Percentiles rank a stretch among this genome's conserved stretches.
phyloP scores from a whole-genome alignment of 1,140 invertebrate species.

The Phthorimaea operculella region DNA sequence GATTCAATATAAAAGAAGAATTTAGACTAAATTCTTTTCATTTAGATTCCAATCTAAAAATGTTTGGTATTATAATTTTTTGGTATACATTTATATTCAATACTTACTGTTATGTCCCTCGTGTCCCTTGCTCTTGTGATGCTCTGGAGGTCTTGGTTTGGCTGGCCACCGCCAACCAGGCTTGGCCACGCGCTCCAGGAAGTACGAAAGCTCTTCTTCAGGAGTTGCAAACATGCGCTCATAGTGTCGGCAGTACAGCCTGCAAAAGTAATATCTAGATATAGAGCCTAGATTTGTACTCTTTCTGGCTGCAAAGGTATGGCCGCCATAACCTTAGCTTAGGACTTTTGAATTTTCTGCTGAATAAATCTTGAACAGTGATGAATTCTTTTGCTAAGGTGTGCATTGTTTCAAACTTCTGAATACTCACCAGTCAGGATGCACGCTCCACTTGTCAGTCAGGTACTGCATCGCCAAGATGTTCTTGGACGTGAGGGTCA shows the following conservation, averaged over 20 bases:
- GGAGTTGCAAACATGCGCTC: constrained; percentile 69
- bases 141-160: constrained; percentile 71
- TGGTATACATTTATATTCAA: too few species aligned
- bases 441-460: constrained; percentile 85
- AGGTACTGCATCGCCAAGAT: constrained; percentile 70
- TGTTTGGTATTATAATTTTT: too few species aligned
- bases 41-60: too few species aligned
- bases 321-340: too few species aligned
- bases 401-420: neutral
- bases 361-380: neutral
- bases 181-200: constrained; percentile 77
- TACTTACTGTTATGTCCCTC: constrained; percentile 45
- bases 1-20: too few species aligned
- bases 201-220: constrained; percentile 80
- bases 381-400: neutral
- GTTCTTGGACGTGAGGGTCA: constrained; percentile 64
- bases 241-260: constrained; percentile 71
- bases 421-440: constrained; percentile 83
- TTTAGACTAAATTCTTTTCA: too few species aligned
- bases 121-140: constrained; percentile 60
- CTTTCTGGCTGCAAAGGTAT: too few species aligned
- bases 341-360: too few species aligned
- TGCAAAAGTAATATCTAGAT: constrained; percentile 26
- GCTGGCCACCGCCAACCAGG: constrained; percentile 81
- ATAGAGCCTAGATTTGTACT: too few species aligned